Evolutionary conservation across 2,888 invertebrate genomes (phyloP).

Genomic region (Eucera pruinosa): DNA sequence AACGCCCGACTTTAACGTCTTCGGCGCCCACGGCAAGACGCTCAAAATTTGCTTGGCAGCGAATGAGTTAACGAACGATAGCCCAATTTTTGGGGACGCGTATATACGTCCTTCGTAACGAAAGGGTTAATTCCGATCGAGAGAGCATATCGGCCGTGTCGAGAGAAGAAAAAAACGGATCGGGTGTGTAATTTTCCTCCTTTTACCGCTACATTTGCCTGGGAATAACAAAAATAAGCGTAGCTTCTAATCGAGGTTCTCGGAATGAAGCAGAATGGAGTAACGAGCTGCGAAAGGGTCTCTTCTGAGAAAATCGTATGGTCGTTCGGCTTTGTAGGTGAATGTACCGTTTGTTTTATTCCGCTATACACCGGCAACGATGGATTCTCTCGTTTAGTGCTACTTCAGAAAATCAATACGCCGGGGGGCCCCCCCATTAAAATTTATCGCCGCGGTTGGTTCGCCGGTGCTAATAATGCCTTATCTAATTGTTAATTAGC

Average conservation of each 20-base stretch:
- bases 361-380: conserved; percentile 24
- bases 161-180: background rate
- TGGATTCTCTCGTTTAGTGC: conserved; percentile 30
- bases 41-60: too few relatives aligned
- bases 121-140: too few relatives aligned
- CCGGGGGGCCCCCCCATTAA: conserved; percentile 28
- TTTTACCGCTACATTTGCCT: too few relatives aligned
- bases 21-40: too few relatives aligned
- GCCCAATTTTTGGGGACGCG: too few relatives aligned
- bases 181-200: too few relatives aligned
- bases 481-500: conserved; percentile 36
- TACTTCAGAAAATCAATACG: conserved; percentile 45
- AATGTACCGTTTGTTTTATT: conserved; percentile 58
- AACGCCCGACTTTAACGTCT: too few relatives aligned
- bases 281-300: conserved; percentile 14
- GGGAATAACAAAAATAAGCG: background rate
- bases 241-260: background rate
- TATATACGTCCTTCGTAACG: too few relatives aligned
- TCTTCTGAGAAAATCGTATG: conserved; percentile 32
- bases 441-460: conserved; percentile 19
- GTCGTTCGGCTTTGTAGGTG: conserved; percentile 50
- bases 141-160: too few relatives aligned
- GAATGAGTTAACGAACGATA: too few relatives aligned
- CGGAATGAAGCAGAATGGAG: conserved; percentile 5
- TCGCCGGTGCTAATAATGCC: conserved; percentile 10